Evolutionary conservation across 2,888 invertebrate species (phyloP).

Genomic region (Stenodera caucasica): DNA sequence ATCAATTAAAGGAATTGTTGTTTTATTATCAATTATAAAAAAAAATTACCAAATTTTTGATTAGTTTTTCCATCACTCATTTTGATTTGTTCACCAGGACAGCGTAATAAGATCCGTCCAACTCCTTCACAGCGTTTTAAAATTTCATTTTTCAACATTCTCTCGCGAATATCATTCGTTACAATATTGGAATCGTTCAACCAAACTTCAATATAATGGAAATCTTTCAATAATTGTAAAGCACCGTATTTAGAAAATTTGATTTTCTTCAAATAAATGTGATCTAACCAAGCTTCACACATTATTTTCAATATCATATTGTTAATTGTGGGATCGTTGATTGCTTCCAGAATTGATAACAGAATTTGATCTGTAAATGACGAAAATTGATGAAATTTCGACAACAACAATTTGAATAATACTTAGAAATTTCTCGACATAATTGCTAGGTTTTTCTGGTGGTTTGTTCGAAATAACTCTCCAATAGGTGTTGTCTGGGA

Average conservation of each 20-base stretch:
- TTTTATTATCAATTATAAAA: background rate
- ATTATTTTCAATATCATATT: slow-evolving; percentile 79
- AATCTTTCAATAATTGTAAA: slow-evolving; percentile 76
- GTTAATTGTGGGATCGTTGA: slow-evolving; percentile 70
- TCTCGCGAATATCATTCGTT: slow-evolving; percentile 59
- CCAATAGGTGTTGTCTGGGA: slow-evolving; percentile 74
- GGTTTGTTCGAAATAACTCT: slow-evolving; percentile 51
- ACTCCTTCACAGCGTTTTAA: slow-evolving; percentile 83
- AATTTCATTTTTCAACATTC: slow-evolving; percentile 65
- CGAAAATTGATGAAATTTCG: too few species aligned
- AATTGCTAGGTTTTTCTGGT: slow-evolving; percentile 60
- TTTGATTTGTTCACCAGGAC: slow-evolving; percentile 82
- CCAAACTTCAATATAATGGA: slow-evolving; percentile 78
- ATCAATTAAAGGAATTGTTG: background rate
- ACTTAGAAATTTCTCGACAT: slow-evolving; percentile 77
- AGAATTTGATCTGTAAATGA: slow-evolving; percentile 68
- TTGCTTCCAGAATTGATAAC: slow-evolving; percentile 75
- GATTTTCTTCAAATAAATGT: slow-evolving; percentile 78
- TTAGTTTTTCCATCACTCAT: slow-evolving; percentile 58
- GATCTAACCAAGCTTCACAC: slow-evolving; percentile 87
- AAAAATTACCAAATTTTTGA: slow-evolving; percentile 33
- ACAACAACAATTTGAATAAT: too few species aligned
- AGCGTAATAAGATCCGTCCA: slow-evolving; percentile 74
- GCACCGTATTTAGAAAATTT: slow-evolving; percentile 83
- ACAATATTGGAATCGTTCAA: slow-evolving; percentile 65